phyloP scores from a whole-genome alignment of 2,888 invertebrate species.

The Sarcophaga carnaria region DNA sequence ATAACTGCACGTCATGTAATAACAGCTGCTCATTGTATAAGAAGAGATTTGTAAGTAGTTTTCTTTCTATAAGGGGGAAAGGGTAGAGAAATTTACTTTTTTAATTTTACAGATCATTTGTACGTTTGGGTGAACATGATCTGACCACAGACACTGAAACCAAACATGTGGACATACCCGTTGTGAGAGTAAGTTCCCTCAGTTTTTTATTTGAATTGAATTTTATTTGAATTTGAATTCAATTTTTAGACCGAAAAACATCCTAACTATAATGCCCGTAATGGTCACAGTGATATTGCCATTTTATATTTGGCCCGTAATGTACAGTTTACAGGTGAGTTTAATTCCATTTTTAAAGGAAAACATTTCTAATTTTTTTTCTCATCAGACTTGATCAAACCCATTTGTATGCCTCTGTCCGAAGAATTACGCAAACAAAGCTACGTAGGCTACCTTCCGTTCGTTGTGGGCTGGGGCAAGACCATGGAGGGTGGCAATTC shows the following conservation, averaged over 20 bases:
- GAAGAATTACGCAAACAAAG: conserved; percentile 83
- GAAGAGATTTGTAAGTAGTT: conserved; percentile 76
- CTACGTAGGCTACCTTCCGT: conserved; percentile 85
- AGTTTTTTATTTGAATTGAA: not conserved
- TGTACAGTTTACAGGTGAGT: conserved; percentile 84
- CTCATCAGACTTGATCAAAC: conserved; percentile 84
- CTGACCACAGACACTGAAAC: conserved; percentile 84
- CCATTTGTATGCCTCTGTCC: conserved; percentile 89
- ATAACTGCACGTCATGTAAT: conserved; percentile 85
- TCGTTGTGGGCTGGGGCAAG: conserved; percentile 87
- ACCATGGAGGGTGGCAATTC: conserved; percentile 84
- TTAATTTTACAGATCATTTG: conserved; percentile 76
- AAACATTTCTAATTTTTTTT: conserved; percentile 2
- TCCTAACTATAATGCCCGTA: conserved; percentile 75
- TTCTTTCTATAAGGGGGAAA: not conserved
- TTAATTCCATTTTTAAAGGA: not conserved
- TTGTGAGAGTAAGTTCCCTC: conserved; percentile 81
- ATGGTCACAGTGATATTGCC: conserved; percentile 90
- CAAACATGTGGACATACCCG: conserved; percentile 84
- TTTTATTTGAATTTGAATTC: not conserved
- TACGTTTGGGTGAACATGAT: conserved; percentile 91
- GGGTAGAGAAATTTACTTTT: not conserved
- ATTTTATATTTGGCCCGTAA: conserved; percentile 85
- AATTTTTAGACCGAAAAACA: conserved; percentile 73
- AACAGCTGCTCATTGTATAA: conserved; percentile 83